These are phyloP conservation scores for Drosophila sulfurigaster DNA, from an alignment of 1,140 invertebrate species.

Conservation along the genomic window DNA sequence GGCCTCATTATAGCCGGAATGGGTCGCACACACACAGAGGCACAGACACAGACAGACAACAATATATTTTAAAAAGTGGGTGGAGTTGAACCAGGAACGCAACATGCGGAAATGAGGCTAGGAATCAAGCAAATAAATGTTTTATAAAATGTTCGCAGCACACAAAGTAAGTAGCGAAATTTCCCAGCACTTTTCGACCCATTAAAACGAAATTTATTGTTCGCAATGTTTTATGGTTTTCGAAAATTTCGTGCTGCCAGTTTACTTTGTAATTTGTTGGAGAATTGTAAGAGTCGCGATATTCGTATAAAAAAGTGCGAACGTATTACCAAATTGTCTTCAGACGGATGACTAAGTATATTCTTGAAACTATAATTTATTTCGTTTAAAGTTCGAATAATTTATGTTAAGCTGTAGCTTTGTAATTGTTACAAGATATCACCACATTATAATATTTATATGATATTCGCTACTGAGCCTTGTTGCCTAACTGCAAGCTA, in stretches of 20 bases:
- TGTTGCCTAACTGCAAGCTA: no score
- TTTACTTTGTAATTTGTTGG: slow-evolving; percentile 68
- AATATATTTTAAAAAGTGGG: slow-evolving; percentile 53
- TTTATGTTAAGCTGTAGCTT: no score
- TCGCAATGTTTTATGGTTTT: slow-evolving; percentile 75
- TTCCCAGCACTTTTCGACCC: slow-evolving; percentile 64
- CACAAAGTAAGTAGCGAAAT: slow-evolving; percentile 61
- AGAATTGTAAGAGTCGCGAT: slow-evolving; percentile 55
- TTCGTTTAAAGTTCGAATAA: not conserved
- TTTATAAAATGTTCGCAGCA: slow-evolving; percentile 81
- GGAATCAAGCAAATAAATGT: slow-evolving; percentile 83
- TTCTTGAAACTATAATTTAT: not conserved
- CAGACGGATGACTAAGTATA: slow-evolving; percentile 1
- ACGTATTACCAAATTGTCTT: slow-evolving; percentile 55
- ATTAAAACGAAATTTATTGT: slow-evolving; percentile 82
- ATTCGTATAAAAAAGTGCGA: slow-evolving; percentile 38
- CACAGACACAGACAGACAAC: slow-evolving; percentile 31
- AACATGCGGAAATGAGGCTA: slow-evolving; percentile 80
- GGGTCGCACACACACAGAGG: slow-evolving; percentile 16
- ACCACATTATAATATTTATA: no score
- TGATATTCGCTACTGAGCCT: no score
- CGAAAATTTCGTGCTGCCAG: slow-evolving; percentile 58
- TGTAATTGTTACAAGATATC: no score
- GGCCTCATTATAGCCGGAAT: slow-evolving; percentile 73
- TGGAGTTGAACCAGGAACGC: slow-evolving; percentile 38